Base-by-base conservation (phyloP, 1,140 invertebrate species). In the Bombus polaris region DNA sequence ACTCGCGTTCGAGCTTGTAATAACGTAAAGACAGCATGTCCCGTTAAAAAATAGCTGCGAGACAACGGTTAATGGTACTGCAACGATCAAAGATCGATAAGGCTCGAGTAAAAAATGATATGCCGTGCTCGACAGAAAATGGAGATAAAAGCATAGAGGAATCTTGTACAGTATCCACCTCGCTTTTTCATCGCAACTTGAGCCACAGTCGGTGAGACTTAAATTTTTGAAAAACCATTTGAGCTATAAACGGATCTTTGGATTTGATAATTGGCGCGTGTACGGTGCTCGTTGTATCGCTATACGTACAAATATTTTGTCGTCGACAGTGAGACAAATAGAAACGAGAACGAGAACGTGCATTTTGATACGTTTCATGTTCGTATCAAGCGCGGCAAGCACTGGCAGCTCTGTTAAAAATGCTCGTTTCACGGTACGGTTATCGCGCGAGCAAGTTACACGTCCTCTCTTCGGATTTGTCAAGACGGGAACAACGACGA, bases 401-500 rank as follows among this genome's bases (percentile, higher is more conserved):
- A 44, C 1, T 77, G 70, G 39, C n/a, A 37, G 5, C 4, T 13
- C 6, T n/a, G 72, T 76, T 44, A 35, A 83, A 77, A 70, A 83
- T 71, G 35, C 47, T 77, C 65, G 65, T 77, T 83, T 83, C 81
- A 83, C 62, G 72, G 73, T 82, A 74, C 72, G 44, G 25, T 76
- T 83, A 44, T 25, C 65, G 25, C 35, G 62, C 59, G 62, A 68
- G 68, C 12, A 81, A 71, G 42, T 66, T 68, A 47, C 42, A 28
- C 42, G 2, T 44, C 4, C 18, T 28, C 62, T 25, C 1, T 13
- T 32, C 39, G 35, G 35, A 28, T 22, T 68, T 28, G n/a, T 73
- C 53, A 6, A 5, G 13, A 13, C 28, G 8, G 28, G 28, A 53
- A 73, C 25, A 59, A 59, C 44, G 37, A 39, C 22, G 44, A 22